These are phyloP conservation scores for Yponomeuta plumbellus DNA, from an alignment of 2,888 invertebrate species.

Conservation along the genomic window DNA sequence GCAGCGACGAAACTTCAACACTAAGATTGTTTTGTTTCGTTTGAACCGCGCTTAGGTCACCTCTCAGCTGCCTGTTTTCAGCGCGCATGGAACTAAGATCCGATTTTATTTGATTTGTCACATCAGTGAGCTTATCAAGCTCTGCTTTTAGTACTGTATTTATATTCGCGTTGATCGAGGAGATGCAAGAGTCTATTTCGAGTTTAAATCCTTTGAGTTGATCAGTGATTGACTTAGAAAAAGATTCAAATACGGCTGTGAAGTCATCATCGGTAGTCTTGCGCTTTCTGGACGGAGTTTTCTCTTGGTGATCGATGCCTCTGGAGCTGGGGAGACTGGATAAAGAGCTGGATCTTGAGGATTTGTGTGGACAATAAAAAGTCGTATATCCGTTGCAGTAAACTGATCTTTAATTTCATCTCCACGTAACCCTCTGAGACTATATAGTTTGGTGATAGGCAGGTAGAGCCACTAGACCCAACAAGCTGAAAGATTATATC, in stretches of 20 bases:
- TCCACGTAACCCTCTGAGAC: too few species aligned
- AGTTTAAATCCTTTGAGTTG: too few species aligned
- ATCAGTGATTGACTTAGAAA: too few species aligned
- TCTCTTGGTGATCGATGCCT: too few species aligned
- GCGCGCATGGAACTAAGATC: neutral
- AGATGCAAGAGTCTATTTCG: neutral
- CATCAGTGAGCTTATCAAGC: neutral
- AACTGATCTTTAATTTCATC: too few species aligned
- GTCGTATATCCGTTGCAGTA: too few species aligned
- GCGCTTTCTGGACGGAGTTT: neutral
- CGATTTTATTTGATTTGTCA: neutral
- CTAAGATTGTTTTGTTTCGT: neutral
- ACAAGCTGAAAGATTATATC: too few species aligned
- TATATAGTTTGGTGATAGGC: too few species aligned
- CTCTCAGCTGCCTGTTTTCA: neutral
- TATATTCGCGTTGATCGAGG: neutral
- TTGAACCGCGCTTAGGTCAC: neutral
- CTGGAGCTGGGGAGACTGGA: neutral
- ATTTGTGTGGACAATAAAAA: too few species aligned
- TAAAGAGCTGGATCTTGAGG: too few species aligned
- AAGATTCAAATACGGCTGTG: too few species aligned
- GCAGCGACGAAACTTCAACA: neutral
- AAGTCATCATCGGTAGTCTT: neutral
- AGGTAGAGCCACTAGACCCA: too few species aligned
- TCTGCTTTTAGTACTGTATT: neutral